A percentile compares a stretch with the other conserved stretches of the same genome.
phyloP scores from a whole-genome alignment of 1,140 invertebrate species.

The Halesus radiatus region DNA sequence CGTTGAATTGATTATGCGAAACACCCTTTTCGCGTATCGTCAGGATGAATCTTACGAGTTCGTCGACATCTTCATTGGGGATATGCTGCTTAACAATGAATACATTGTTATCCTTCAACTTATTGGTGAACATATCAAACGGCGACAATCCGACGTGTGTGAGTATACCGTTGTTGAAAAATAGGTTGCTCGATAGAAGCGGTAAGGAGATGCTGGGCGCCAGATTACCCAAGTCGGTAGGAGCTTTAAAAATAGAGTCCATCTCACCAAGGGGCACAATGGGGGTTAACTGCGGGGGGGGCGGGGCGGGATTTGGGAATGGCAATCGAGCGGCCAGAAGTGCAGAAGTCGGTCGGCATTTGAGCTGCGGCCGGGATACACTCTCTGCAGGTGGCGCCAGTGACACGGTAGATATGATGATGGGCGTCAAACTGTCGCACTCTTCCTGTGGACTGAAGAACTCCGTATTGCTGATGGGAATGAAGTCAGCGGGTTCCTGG shows the following conservation, averaged over 20 bases:
- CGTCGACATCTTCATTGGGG: neutral
- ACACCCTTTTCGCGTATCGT: neutral
- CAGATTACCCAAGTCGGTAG: too few relatives aligned
- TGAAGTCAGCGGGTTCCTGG: too few relatives aligned
- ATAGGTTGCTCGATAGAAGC: neutral
- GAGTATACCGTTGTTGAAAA: neutral
- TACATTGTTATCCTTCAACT: neutral
- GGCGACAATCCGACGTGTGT: too few relatives aligned
- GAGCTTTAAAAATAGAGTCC: too few relatives aligned
- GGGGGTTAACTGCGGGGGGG: neutral
- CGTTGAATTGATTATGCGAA: neutral
- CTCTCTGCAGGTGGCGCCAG: too few relatives aligned
- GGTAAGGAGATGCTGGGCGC: too few relatives aligned
- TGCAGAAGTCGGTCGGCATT: neutral
- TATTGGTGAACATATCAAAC: neutral
- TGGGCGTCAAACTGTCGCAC: too few relatives aligned
- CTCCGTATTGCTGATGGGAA: too few relatives aligned
- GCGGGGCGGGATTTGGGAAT: neutral
- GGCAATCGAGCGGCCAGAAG: neutral
- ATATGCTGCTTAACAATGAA: neutral
- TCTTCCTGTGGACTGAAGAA: too few relatives aligned
- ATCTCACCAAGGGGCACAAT: neutral
- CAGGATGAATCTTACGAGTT: constrained; percentile 24
- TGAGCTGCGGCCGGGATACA: too few relatives aligned
- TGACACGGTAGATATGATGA: too few relatives aligned